Evolutionary conservation across 2,888 invertebrate species (phyloP), one percentile per base, ranked within the genome.

Genomic region (Chaetoderma sp.): DNA sequence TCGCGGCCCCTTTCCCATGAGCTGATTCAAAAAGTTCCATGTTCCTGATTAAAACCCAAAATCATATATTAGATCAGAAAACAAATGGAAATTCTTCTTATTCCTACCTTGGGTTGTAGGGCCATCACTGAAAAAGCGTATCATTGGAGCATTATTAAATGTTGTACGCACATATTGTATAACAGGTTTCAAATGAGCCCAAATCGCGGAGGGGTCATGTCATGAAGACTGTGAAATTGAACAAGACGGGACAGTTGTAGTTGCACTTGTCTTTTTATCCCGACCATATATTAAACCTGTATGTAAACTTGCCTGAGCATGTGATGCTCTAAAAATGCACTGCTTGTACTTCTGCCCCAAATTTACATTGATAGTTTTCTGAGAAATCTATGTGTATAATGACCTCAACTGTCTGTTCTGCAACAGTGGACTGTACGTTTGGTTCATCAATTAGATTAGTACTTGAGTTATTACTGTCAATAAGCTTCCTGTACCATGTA

Each of bases 281-380:
- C n/a, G n/a, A n/a, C n/a, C n/a, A n/a, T 85, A 85, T 4, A 81
- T 66, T 23, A 85, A 80, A 5, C 83, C 84, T 33, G 83, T 84
- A 65, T 86, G 85, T 18, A 86, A 72, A 55, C 78, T 80, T 4
- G 83, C 70, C 67, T 83, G 81, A 25, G 47, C 58, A 21, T 70
- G 59, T 16, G 81, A 83, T 0, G 62, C 66, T 21, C 69, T 67
- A n/a, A 59, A 67, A 72, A 79, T 84, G 84, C 62, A 78, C 78
- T 4, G 80, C 71, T 65, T 86, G 85, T 49, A 85, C 82, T 69
- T 86, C 85, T 59, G 75, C 47, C 5, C 56, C 67, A 71, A 82
- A 82, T 67, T 82, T 81, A 32, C 78, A 74, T 4, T 59, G 65
- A 73, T 78, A 86, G 60, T 86, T 86, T 74, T 86, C 84, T n/a